Conservation (phyloP, 2,797 vertebrate genomes). For the Bovichtus variegatus region DNA sequence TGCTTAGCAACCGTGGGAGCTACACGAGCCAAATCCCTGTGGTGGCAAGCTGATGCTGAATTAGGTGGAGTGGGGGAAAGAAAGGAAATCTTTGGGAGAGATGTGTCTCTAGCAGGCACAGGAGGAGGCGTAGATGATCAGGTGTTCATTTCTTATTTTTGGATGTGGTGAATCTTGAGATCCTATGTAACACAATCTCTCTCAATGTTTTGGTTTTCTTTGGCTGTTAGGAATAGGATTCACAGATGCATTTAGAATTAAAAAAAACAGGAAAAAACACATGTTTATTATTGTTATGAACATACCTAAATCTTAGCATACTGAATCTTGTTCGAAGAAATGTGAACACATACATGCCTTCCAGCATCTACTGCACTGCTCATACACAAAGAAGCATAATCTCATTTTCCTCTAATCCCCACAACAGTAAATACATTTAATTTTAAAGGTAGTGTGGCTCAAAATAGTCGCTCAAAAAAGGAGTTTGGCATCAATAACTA, state of each 20-base stretch:
- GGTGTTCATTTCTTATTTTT: conserved; percentile 56
- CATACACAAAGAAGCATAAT: conserved; percentile 22
- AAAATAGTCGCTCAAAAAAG: not conserved
- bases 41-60: conserved; percentile 82
- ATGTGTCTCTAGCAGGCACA: conserved; percentile 54
- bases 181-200: conserved; percentile 17
- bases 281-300: not conserved
- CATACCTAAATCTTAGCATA: not conserved
- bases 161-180: conserved; percentile 36
- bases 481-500: not conserved
- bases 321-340: not conserved
- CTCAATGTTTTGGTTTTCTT: not conserved
- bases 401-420: conserved; percentile 20
- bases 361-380: not conserved
- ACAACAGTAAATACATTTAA: conserved; percentile 22
- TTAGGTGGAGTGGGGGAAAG: conserved; percentile 71
- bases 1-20: conserved; percentile 86
- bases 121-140: conserved; percentile 47
- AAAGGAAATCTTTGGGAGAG: conserved; percentile 70
- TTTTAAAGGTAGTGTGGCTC: conserved; percentile 16
- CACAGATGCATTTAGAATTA: not conserved
- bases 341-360: not conserved
- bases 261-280: not conserved
- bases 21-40: conserved; percentile 83
- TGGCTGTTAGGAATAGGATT: not conserved